Evolutionary conservation across 2,888 invertebrate genomes (phyloP), one percentile per base, ranked within the genome.

Genomic region (Sinelater perroti): DNA sequence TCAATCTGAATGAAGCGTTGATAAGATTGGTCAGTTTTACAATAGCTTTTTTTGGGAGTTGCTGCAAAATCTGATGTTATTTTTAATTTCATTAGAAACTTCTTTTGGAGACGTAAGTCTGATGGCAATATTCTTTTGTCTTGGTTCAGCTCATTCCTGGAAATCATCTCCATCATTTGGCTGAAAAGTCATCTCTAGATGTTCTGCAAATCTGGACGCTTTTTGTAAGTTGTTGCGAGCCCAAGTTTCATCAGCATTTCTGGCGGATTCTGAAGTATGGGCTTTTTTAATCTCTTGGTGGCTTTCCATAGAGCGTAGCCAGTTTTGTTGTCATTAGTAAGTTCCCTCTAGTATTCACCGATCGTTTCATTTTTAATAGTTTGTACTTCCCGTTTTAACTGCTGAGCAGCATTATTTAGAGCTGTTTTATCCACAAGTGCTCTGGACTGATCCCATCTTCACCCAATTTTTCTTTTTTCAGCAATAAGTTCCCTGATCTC

Each of bases 61-160:
- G n/a, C n/a, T n/a, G n/a, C n/a, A n/a, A n/a, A n/a, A n/a, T n/a
- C n/a, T n/a, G n/a, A 6, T 2, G 11, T 14, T 33, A 16, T 33
- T 33, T 33, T 33, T 33, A 7, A 33, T 36, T 36, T 16, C 36
- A 17, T n/a, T 17, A 18, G 36, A n/a, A 40, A 21, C 24, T 40
- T 21, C 21, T 40, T 40, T 40, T 42, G 21, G 40, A 40, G 24
- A 8, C 14, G 14, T 40, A 14, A 21, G 5, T 40, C 21, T 40
- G 40, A 40, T 40, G 21, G 17, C 38, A 10, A n/a, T n/a, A n/a
- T n/a, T n/a, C 38, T 8, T 38, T 33, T 16, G 13, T 33, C 13
- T 33, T 33, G 11, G 33, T 11, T 33, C 13, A 33, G 33, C 33
- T 11, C 30, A 30, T 10, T 30, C 35, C 11, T 10, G 3, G n/a